Percentiles rank a stretch among this genome's conserved stretches.
Conservation (phyloP, 2,113 vertebrate species). For the Progne subis region DNA sequence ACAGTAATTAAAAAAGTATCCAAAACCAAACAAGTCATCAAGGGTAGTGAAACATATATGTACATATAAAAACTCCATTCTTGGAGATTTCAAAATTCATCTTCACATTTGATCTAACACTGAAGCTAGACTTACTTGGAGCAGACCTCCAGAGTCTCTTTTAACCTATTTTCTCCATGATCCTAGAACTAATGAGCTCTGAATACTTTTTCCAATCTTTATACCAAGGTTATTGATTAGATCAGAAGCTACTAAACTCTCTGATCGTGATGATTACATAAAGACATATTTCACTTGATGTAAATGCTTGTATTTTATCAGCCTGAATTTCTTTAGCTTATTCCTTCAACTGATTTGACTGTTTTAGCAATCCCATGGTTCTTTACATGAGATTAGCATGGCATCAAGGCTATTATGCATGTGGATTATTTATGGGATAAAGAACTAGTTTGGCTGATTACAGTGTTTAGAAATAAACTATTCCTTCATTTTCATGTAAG, state of each 20-base stretch:
- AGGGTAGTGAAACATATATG: neutral
- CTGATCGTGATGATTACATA: neutral
- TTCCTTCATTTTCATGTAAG: neutral
- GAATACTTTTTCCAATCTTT: neutral
- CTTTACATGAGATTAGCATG: neutral
- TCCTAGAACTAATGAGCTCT: neutral
- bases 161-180: neutral
- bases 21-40: neutral
- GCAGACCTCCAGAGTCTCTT: neutral
- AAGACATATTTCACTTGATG: neutral
- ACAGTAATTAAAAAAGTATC: neutral
- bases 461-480: neutral
- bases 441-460: neutral
- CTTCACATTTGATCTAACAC: neutral
- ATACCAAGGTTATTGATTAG: neutral
- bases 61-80: neutral
- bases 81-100: neutral
- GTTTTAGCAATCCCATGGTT: neutral
- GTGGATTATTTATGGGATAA: neutral
- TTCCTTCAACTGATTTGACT: neutral
- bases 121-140: neutral
- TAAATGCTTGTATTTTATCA: neutral
- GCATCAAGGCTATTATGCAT: neutral
- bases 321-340: neutral
- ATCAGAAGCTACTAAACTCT: neutral